A percentile compares a stretch with the other conserved stretches of the same genome.
Evolutionary conservation across 2,797 vertebrate genomes (phyloP).

Genomic region (Neopelma chrysocephalum): DNA sequence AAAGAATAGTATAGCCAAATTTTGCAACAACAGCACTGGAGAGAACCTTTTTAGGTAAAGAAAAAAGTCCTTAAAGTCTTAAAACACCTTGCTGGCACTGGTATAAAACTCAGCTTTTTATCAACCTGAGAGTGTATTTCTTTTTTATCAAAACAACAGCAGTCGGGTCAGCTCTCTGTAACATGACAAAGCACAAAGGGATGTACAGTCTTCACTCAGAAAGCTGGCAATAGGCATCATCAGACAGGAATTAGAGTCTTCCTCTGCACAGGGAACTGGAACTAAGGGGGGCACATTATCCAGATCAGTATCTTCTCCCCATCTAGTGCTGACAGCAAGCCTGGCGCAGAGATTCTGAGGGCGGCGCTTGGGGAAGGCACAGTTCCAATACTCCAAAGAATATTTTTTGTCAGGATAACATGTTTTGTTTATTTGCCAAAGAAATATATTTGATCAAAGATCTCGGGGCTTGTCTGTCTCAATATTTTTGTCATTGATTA

Average conservation of each 20-base stretch:
- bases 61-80: neutral
- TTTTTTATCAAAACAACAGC: neutral
- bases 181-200: neutral
- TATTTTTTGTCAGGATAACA: neutral
- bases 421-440: neutral
- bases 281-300: accelerated
- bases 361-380: neutral
- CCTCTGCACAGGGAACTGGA: neutral
- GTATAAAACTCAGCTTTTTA: neutral
- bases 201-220: accelerated
- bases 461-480: constrained; percentile 26
- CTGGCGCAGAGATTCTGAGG: neutral
- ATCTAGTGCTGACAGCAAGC: neutral
- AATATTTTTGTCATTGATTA: constrained; percentile 50
- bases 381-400: neutral
- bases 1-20: neutral
- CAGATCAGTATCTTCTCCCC: neutral
- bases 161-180: neutral
- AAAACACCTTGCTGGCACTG: neutral
- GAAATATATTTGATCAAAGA: constrained; percentile 40
- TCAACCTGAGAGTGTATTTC: neutral
- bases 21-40: neutral
- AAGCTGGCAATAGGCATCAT: neutral
- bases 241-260: neutral
- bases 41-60: neutral